Base-by-base conservation (phyloP, 2,113 vertebrate genomes). In the Gopherus evgoodei region DNA sequence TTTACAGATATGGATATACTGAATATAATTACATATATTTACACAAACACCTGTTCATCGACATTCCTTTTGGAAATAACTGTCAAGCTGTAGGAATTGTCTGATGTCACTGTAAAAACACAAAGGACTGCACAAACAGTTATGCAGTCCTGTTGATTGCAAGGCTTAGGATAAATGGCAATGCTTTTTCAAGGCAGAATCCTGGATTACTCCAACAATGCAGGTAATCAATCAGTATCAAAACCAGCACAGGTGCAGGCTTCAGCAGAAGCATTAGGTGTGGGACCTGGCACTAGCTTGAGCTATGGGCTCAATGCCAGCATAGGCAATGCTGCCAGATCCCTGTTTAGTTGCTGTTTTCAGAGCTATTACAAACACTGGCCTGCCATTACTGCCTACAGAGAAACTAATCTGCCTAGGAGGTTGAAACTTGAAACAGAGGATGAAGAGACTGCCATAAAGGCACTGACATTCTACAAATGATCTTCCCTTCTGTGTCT, bases 261-360 rank as follows among this genome's bases (percentile, higher is more conserved):
- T 87, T 44, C 86, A 86, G 83, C 49, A 96, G 92, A 93, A 95
- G 86, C 44, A 94, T 97, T 90, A 97, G 90, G 91, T 88, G 91
- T 90, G 50, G 91, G 92, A 94, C 56, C 82, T 90, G 93, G 88
- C 90, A 86, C 78, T 21, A 0, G 0, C 53, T 90, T 56, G 91
- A 47, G 42, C n/a, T 84, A 83, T 53, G 84, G 95, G 90, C 83
- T 90, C 49, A 52, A 25, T 84, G 92, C 87, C 96, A 96, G 89
- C 25, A 56, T 79, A 90, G 90, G 54, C 0, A 82, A 56, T 92
- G 49, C 59, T 96, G 93, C 87, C 85, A 93, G 65, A 91, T 83
- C 82, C 82, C 88, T 86, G 11, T 83, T 90, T 57, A 96, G 93
- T 47, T 92, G 92, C 49, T 83, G 31, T 50, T 94, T 86, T 95